A percentile compares a stretch with the other conserved stretches of the same genome.
Conservation (phyloP, 2,888 invertebrate genomes). For the Saturnia pavonia region DNA sequence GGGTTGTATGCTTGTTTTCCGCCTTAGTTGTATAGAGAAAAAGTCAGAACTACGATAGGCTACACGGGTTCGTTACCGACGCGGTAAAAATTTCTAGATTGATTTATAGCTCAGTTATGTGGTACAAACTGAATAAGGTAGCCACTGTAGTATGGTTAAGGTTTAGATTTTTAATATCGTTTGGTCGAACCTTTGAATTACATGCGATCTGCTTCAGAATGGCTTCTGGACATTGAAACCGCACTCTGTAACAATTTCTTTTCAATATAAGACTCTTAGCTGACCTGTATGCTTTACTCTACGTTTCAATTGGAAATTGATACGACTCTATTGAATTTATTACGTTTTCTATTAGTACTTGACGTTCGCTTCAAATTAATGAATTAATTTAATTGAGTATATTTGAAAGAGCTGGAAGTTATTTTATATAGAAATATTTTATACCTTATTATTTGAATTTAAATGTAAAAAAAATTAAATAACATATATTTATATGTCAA, state of each 20-base stretch:
- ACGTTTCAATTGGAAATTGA: neutral
- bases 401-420: neutral
- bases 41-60: too few relatives aligned
- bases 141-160: neutral
- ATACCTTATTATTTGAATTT: too few relatives aligned
- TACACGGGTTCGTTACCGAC: too few relatives aligned
- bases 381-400: neutral
- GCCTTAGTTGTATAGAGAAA: too few relatives aligned
- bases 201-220: neutral
- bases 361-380: neutral
- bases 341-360: neutral
- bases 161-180: neutral
- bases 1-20: too few relatives aligned
- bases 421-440: neutral
- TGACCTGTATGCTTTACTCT: neutral
- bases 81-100: too few relatives aligned
- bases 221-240: neutral
- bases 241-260: neutral
- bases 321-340: slow-evolving; percentile 9
- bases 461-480: too few relatives aligned
- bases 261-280: neutral
- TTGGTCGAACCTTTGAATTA: neutral
- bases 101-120: too few relatives aligned
- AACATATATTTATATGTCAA: too few relatives aligned
- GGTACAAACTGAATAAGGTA: neutral